Percentiles rank a stretch among this genome's conserved stretches.
Evolutionary conservation across 2,797 vertebrate genomes (phyloP).

Genomic region (Dromococcyx pavoninus): DNA sequence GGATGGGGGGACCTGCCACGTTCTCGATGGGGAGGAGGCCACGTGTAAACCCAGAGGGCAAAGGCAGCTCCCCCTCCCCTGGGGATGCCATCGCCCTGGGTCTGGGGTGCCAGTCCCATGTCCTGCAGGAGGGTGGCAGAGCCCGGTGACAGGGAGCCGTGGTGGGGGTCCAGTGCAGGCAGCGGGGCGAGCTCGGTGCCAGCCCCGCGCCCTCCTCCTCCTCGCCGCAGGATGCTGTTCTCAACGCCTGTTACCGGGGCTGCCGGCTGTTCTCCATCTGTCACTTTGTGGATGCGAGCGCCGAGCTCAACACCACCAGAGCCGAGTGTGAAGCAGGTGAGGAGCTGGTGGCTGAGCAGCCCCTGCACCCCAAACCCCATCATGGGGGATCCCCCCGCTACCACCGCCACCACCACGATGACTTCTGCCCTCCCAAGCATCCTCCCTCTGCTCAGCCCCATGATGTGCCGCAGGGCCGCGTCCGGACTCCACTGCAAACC

Average conservation of each 20-base stretch:
- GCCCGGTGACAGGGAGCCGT: background rate
- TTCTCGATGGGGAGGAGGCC: background rate
- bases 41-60: fast-evolving
- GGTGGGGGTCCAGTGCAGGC: background rate
- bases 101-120: background rate
- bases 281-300: constrained; percentile 91
- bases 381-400: background rate
- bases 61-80: background rate
- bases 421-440: background rate
- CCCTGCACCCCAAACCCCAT: background rate
- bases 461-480: background rate
- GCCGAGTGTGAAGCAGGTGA: constrained; percentile 95
- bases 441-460: background rate
- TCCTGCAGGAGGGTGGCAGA: fast-evolving
- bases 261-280: constrained; percentile 98
- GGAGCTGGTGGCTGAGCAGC: background rate
- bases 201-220: constrained; percentile 1
- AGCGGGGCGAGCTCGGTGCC: background rate
- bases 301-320: constrained; percentile 89
- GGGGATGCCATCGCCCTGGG: fast-evolving
- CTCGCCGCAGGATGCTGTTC: constrained; percentile 81
- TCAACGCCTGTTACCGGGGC: constrained; percentile 93
- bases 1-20: fast-evolving
- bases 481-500: background rate
- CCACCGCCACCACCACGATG: fast-evolving